Evolutionary conservation across 2,888 invertebrate species (phyloP).

Genomic region (Blastobasis adustella): DNA sequence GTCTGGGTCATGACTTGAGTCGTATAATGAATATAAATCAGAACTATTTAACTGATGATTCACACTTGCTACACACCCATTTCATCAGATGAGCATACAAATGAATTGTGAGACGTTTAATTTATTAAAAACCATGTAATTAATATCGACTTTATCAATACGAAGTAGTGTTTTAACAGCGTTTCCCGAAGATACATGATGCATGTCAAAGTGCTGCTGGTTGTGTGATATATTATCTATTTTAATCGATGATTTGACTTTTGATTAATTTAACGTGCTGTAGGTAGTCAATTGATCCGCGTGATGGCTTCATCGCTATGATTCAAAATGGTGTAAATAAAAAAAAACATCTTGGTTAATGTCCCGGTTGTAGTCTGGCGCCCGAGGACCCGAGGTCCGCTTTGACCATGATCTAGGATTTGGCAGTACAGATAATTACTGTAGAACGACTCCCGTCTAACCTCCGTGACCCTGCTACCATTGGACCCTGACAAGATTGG

Average conservation of each 20-base stretch:
- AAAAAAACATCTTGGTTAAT: too few species aligned
- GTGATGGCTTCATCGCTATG: background rate
- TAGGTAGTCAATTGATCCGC: background rate
- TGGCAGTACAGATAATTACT: too few species aligned
- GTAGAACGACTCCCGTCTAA: too few species aligned
- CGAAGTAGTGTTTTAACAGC: too few species aligned
- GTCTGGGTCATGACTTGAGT: background rate
- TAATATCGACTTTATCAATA: too few species aligned
- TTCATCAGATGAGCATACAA: slow-evolving; percentile 1
- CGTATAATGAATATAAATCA: background rate
- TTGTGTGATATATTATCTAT: slow-evolving; percentile 23
- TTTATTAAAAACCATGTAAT: too few species aligned
- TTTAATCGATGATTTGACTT: slow-evolving; percentile 23
- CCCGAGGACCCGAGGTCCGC: too few species aligned
- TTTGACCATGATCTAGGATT: too few species aligned
- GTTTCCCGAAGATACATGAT: too few species aligned
- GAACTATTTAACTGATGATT: background rate
- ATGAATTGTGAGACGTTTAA: background rate
- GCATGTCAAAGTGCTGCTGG: slow-evolving; percentile 15
- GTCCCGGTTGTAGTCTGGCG: too few species aligned
- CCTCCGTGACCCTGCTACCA: too few species aligned
- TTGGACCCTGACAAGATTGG: too few species aligned
- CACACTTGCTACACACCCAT: background rate
- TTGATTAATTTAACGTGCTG: slow-evolving; percentile 7
- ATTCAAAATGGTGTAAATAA: background rate